Conservation (phyloP, 2,797 vertebrate species). For the Platalea minor region DNA sequence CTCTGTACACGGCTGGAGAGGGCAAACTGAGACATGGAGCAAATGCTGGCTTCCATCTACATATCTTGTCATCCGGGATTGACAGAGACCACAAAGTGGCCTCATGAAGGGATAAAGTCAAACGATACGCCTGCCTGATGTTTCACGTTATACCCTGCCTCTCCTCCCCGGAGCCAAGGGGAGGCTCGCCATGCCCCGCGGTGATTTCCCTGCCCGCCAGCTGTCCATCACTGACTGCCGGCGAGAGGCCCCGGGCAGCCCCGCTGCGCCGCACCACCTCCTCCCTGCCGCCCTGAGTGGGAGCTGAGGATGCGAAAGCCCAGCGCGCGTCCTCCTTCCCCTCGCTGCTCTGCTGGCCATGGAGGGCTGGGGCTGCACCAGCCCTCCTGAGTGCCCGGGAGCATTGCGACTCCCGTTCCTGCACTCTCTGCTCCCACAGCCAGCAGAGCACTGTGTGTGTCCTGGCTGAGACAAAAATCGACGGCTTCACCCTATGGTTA, state of each 20-base stretch:
- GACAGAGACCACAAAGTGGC: constrained; percentile 14
- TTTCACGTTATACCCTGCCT: not conserved
- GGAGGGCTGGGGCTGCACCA: not conserved
- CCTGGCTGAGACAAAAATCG: not conserved
- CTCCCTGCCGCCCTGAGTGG: rapidly evolving
- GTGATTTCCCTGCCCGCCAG: not conserved
- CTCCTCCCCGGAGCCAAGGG: not conserved
- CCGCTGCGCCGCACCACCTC: not conserved
- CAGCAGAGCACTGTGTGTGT: rapidly evolving
- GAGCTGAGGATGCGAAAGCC: not conserved
- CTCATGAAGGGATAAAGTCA: constrained; percentile 12
- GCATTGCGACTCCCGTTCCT: rapidly evolving
- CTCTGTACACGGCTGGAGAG: not conserved
- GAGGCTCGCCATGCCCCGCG: rapidly evolving
- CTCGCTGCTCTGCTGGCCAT: not conserved
- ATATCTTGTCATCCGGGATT: constrained; percentile 27
- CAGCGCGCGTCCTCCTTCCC: rapidly evolving
- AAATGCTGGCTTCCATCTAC: constrained; percentile 51
- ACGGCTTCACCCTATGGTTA: rapidly evolving
- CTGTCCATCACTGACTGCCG: not conserved
- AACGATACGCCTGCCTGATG: not conserved
- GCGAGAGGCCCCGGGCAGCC: not conserved
- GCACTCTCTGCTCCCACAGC: not conserved
- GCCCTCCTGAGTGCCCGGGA: rapidly evolving
- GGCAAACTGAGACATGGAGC: constrained; percentile 6